Evolutionary conservation across 1,140 invertebrate genomes (phyloP), one percentile per base, ranked within the genome.

Genomic region (Pseudachorutes palmiensis): DNA sequence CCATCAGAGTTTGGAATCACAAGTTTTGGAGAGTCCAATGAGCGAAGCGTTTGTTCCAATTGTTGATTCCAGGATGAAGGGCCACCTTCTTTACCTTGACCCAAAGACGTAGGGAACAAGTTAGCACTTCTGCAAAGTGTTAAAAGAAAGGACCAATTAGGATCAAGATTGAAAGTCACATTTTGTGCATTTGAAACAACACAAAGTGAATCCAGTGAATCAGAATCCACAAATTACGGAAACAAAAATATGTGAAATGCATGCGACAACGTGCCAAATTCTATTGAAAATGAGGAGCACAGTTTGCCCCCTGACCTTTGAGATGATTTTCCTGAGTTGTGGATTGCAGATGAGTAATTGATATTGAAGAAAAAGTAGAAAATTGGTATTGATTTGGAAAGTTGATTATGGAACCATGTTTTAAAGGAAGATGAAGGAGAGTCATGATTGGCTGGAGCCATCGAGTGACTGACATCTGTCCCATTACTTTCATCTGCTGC

Each of bases 1-100:
- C 72, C 72, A 68, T 73, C 64, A n/a, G 69, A 28, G 22, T 68
- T 69, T 26, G 72, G 72, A 71, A 71, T 71, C 49, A 58, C 69
- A 60, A 73, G 61, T 70, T 71, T 69, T 49, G 72, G 72, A 22
- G 60, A 51, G 16, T 67, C 62, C 61, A 68, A 65, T 9, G 61
- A 67, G n/a, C 45, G 28, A n/a, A 71, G 59, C 55, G 69, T 68
- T 45, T 69, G 24, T 51, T 73, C 69, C 29, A 73, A 66, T 30
- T 62, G 49, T 67, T 69, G 65, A 64, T 69, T 69, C 72, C 69
- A 73, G 32, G 66, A 55, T 28, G 51, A 5, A 41, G 36, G 36
- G 36, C 36, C 36, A 41, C 12, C 51, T 55, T 19, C 51, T 55
- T 55, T 26, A 26, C 12, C 24, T 24, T 22, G 12, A 16, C 24